Evolutionary conservation across 2,888 invertebrate genomes (phyloP).

Genomic region (Lasioglossum leucozonium): DNA sequence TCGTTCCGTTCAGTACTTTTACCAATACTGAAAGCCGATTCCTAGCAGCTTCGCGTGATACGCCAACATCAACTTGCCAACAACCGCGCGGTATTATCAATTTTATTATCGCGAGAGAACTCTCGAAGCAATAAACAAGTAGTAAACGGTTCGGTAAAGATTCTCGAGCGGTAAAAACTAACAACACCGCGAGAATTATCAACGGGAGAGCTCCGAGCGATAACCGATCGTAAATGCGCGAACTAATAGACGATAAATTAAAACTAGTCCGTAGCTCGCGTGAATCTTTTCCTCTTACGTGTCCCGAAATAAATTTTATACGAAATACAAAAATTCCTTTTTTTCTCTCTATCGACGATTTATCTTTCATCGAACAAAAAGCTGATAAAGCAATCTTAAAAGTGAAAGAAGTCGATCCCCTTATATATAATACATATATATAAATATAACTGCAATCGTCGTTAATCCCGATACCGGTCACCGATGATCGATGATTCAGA

Average conservation of each 20-base stretch:
- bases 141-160: neutral
- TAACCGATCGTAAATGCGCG: neutral
- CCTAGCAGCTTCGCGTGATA: neutral
- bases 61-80: neutral
- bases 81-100: neutral
- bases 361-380: neutral
- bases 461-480: neutral
- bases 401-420: too few relatives aligned
- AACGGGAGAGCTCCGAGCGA: neutral
- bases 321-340: neutral
- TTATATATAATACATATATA: too few relatives aligned
- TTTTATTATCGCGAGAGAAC: neutral
- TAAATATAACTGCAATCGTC: too few relatives aligned
- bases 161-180: neutral
- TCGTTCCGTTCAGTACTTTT: too few relatives aligned
- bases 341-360: neutral
- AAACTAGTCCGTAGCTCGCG: neutral
- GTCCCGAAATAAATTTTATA: neutral
- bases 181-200: neutral
- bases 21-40: too few relatives aligned
- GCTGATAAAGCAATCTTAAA: neutral
- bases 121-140: neutral
- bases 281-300: neutral
- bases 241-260: neutral
- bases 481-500: conserved; percentile 17